A percentile compares a stretch with the other conserved stretches of the same genome.
Evolutionary conservation across 2,888 invertebrate genomes (phyloP).

Genomic region (Anorthoa munda): DNA sequence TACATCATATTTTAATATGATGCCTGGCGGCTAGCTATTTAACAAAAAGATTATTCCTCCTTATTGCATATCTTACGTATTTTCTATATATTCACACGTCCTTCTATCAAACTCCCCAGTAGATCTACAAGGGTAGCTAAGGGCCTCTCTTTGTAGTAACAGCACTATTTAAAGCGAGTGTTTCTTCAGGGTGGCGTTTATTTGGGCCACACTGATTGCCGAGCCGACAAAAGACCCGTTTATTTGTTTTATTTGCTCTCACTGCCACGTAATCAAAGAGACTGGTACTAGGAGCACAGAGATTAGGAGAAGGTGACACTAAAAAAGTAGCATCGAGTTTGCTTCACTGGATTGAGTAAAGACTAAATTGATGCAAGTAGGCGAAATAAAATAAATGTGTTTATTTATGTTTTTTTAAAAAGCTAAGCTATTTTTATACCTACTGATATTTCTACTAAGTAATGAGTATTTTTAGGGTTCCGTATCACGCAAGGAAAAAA

Average conservation of each 20-base stretch:
- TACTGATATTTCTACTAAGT: no score
- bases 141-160: conserved; percentile 21
- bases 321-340: neutral
- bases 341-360: neutral
- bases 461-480: no score
- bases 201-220: conserved; percentile 59
- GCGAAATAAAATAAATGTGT: neutral
- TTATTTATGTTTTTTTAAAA: no score
- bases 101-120: neutral
- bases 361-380: neutral
- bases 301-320: conserved; percentile 11
- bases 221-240: conserved; percentile 60
- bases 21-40: no score
- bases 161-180: conserved; percentile 40
- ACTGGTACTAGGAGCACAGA: conserved; percentile 15
- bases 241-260: conserved; percentile 59
- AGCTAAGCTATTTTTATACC: no score
- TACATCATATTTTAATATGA: no score
- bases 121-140: conserved; percentile 31
- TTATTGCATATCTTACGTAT: neutral
- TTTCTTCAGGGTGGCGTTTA: conserved; percentile 49
- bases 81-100: conserved; percentile 12
- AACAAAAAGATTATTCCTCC: no score
- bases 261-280: conserved; percentile 54
- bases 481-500: no score